Evolutionary conservation across 2,797 vertebrate genomes (phyloP).

Genomic region (Balearica regulorum): DNA sequence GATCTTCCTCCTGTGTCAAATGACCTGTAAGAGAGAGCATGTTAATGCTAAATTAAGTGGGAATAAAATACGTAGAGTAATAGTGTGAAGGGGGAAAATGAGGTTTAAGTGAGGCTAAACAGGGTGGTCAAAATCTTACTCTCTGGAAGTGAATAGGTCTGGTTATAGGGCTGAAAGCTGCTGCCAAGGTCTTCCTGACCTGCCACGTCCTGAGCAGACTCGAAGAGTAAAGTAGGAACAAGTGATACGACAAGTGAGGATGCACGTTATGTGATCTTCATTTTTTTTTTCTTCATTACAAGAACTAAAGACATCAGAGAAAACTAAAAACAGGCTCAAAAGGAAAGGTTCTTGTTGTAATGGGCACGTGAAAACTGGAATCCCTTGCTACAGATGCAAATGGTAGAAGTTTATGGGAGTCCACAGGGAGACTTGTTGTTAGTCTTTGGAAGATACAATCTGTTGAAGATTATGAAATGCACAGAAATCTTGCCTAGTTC

Average conservation of each 20-base stretch:
- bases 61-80: background rate
- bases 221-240: background rate
- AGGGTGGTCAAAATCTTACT: background rate
- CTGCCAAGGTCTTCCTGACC: background rate
- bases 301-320: background rate
- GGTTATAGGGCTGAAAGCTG: background rate
- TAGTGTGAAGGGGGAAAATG: background rate
- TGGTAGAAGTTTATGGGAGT: background rate
- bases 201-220: background rate
- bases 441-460: background rate
- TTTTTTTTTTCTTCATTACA: background rate
- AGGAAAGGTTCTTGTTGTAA: background rate
- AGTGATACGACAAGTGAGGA: background rate
- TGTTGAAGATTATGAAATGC: background rate
- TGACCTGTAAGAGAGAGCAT: background rate
- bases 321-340: background rate
- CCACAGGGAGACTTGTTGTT: background rate
- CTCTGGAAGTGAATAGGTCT: background rate
- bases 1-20: background rate
- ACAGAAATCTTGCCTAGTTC: background rate
- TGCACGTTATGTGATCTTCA: rapidly evolving
- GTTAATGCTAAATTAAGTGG: background rate
- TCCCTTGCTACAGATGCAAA: background rate
- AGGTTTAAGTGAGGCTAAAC: background rate
- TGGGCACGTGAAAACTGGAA: background rate